phyloP scores from a whole-genome alignment of 2,797 vertebrate species.

The Erpetoichthys calabaricus region DNA sequence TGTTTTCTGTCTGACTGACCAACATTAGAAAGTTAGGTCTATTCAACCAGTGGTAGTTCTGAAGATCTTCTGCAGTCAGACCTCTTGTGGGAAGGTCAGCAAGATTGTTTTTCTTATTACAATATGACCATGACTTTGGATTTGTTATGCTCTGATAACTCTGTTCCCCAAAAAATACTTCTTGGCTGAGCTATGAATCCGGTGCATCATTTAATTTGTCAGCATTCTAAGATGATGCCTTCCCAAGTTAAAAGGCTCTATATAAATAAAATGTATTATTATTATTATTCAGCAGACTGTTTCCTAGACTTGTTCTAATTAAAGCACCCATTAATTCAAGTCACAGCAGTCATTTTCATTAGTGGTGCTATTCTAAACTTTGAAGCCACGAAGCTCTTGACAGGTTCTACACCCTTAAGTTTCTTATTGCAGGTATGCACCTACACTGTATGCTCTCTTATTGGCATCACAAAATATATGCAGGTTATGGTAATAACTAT shows the following conservation, averaged over 20 bases:
- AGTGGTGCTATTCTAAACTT: slow-evolving; percentile 15
- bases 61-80: too few species aligned
- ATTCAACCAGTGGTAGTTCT: background rate
- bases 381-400: slow-evolving; percentile 10
- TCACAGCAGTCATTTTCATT: slow-evolving; percentile 16
- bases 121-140: background rate
- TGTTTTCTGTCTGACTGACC: too few species aligned
- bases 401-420: background rate
- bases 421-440: slow-evolving; percentile 11
- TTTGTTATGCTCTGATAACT: background rate
- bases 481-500: background rate
- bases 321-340: slow-evolving; percentile 19
- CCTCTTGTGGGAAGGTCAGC: background rate
- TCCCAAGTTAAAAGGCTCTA: slow-evolving; percentile 12
- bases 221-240: slow-evolving; percentile 10
- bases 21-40: background rate
- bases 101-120: background rate
- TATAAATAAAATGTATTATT: too few species aligned
- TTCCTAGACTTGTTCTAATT: slow-evolving; percentile 12
- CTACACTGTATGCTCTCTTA: slow-evolving; percentile 15
- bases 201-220: slow-evolving; percentile 18
- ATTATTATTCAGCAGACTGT: slow-evolving; percentile 12
- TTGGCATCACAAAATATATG: slow-evolving; percentile 15
- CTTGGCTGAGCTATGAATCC: too few species aligned
- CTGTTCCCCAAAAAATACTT: slow-evolving; percentile 5